Percentiles rank a stretch among this genome's conserved stretches.
These are phyloP conservation scores for Syndactyla subalaris DNA, from an alignment of 2,797 vertebrate species.

Conservation along the genomic window DNA sequence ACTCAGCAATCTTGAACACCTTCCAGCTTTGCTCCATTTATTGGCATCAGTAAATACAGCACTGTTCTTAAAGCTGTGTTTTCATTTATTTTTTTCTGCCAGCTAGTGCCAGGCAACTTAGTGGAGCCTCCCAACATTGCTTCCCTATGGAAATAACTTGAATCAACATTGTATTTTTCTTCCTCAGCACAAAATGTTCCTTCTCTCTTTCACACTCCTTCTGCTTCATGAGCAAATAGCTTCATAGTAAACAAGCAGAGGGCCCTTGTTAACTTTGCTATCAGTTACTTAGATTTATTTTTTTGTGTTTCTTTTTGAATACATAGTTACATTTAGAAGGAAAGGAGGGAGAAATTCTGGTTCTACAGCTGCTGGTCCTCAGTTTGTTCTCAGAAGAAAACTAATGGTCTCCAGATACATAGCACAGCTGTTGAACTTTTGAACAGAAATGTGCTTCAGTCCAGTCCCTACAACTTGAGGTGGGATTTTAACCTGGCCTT, in stretches of 20 bases:
- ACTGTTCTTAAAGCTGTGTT: slow-evolving; percentile 21
- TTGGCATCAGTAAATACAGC: slow-evolving; percentile 52
- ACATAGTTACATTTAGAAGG: not conserved
- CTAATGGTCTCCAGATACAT: not conserved
- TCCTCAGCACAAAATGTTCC: not conserved
- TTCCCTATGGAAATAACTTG: slow-evolving; percentile 13
- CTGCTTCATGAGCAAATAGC: not conserved
- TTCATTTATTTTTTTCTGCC: slow-evolving; percentile 54
- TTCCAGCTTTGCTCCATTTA: slow-evolving; percentile 60
- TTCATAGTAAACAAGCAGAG: not conserved
- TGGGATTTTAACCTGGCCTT: not conserved
- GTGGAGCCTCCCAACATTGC: not conserved
- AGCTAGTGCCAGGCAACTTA: slow-evolving; percentile 51
- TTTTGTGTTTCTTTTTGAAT: not conserved
- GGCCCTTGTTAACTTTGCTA: not conserved
- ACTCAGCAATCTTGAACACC: slow-evolving; percentile 4
- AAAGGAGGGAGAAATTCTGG: not conserved
- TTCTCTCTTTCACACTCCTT: not conserved
- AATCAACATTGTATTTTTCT: not conserved
- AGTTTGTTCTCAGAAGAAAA: not conserved
- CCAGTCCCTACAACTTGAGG: not conserved
- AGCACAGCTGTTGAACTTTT: not conserved
- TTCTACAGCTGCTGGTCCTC: not conserved
- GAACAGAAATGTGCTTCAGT: not conserved
- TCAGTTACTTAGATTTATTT: not conserved